Percentiles rank a stretch among this genome's conserved stretches.
These are phyloP conservation scores for Anhinga anhinga DNA, from an alignment of 2,113 vertebrate genomes.

Conservation along the genomic window DNA sequence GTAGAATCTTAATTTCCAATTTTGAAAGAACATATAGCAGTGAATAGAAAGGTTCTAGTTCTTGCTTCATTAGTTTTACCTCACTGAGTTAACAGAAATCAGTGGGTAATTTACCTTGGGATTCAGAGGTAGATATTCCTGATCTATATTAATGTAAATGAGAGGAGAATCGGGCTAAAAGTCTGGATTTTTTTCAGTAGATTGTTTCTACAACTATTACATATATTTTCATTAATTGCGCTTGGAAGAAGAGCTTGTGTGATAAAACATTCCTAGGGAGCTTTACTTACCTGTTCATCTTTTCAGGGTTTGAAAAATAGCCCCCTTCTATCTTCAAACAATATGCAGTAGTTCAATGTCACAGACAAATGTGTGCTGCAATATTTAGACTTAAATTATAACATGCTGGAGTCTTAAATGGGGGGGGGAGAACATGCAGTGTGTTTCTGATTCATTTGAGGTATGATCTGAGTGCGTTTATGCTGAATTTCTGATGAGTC, in stretches of 20 bases:
- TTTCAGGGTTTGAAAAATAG: constrained; percentile 36
- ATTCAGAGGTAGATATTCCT: background rate
- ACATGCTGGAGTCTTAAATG: background rate
- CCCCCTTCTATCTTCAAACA: constrained; percentile 44
- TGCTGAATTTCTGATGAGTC: background rate
- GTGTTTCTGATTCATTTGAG: background rate
- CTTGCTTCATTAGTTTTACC: constrained; percentile 26
- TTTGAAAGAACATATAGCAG: constrained; percentile 19
- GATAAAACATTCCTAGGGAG: constrained; percentile 28
- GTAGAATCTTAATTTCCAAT: constrained; percentile 25
- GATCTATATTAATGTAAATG: background rate
- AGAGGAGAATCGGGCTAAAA: background rate
- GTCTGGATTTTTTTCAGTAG: background rate
- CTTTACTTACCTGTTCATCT: constrained; percentile 27
- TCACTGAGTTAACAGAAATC: constrained; percentile 28
- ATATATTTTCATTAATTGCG: constrained; percentile 43
- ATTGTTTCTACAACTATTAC: background rate
- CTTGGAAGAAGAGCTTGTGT: background rate
- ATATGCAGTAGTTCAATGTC: constrained; percentile 46
- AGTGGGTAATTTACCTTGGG: background rate
- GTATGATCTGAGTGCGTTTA: background rate
- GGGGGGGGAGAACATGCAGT: background rate
- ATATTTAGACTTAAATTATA: constrained; percentile 31
- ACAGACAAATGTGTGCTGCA: constrained; percentile 35
- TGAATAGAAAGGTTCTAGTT: constrained; percentile 37